Evolutionary conservation across 2,113 vertebrate species (phyloP).

Genomic region (Gopherus flavomarginatus): DNA sequence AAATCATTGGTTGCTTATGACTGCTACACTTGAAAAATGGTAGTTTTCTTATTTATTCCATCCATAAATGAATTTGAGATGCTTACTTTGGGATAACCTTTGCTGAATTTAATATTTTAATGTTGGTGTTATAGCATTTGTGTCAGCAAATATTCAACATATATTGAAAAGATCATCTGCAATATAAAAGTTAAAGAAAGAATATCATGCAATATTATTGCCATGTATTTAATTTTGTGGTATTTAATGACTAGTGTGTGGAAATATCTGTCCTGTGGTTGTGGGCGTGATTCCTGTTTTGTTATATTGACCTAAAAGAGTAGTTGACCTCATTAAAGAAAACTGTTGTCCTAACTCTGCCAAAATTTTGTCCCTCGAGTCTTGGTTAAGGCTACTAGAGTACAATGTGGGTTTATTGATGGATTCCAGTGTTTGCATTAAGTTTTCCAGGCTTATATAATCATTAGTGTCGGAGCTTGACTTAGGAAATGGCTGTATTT

Average conservation of each 20-base stretch:
- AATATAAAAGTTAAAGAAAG: neutral
- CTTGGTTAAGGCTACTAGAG: neutral
- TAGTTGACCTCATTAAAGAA: conserved; percentile 48
- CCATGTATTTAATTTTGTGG: conserved; percentile 53
- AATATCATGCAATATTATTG: neutral
- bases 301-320: conserved; percentile 66
- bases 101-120: conserved; percentile 31
- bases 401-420: conserved; percentile 55
- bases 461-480: conserved; percentile 30
- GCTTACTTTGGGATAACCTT: conserved; percentile 70
- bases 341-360: conserved; percentile 54
- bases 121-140: conserved; percentile 22
- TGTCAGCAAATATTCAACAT: neutral
- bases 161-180: conserved; percentile 2
- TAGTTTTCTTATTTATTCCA: conserved; percentile 37
- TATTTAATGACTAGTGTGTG: conserved; percentile 16
- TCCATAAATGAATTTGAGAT: conserved; percentile 66
- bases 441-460: conserved; percentile 43
- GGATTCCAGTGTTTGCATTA: conserved; percentile 55
- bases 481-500: neutral
- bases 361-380: conserved; percentile 51
- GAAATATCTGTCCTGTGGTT: conserved; percentile 52
- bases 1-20: conserved; percentile 16
- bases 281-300: conserved; percentile 53
- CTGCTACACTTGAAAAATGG: neutral